Evolutionary conservation across 2,113 vertebrate genomes (phyloP), one percentile per base, ranked within the genome.

Genomic region (Salvator merianae): DNA sequence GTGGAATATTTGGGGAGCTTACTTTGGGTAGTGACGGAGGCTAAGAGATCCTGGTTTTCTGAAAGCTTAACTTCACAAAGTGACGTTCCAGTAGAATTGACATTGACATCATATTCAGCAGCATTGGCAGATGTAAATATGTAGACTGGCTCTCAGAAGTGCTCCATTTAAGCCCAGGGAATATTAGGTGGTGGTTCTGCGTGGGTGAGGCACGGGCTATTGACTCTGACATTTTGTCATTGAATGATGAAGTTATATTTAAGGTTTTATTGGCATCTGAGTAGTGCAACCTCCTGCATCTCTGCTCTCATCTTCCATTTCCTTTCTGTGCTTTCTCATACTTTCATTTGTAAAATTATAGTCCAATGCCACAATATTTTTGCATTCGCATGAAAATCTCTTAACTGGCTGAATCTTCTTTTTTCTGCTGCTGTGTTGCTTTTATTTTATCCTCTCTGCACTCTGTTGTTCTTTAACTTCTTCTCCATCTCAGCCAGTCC

Each of bases 261-360:
- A 74, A 89, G 93, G 94, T 94, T 92, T 86, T 70, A 34, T 81
- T 5, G 93, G 94, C 91, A 80, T 91, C 81, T 88, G 93, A 95
- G 95, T 94, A 95, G 94, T 93, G 95, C 91, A 91, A 94, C 93
- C 93, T 93, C 91, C 93, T 90, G 90, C 90, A 68, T 91, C 88
- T 90, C 88, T 83, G 7, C 87, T 70, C 89, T 86, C 50, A 47
- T 43, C 85, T 91, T 82, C 79, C 88, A 70, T 86, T 91, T 90
- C 83, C 77, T 73, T 77, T 85, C 88, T 68, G 34, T 93, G 89
- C 92, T 94, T 96, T 94, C 91, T 77, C 94, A 95, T 88, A 95
- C 90, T 95, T 95, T 87, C 93, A 95, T 96, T 96, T 96, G 93
- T 96, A 95, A 95, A 94, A 94, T 91, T 92, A 77, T 95, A 96